A percentile compares a stretch with the other conserved stretches of the same genome.
Evolutionary conservation across 2,797 vertebrate genomes (phyloP).

Genomic region (Sebastes hubbsi): DNA sequence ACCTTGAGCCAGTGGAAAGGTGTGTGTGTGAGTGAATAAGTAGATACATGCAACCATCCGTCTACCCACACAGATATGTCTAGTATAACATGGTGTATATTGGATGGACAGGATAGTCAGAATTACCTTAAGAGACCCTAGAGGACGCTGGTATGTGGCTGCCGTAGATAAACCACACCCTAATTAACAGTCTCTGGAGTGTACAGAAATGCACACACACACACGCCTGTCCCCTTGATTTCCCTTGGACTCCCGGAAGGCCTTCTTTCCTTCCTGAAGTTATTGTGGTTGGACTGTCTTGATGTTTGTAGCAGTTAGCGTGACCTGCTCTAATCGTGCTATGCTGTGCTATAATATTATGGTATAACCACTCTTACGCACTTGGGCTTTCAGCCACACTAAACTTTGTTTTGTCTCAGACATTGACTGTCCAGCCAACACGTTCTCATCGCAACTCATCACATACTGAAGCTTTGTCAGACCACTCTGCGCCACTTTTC

Average conservation of each 20-base stretch:
- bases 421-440: neutral
- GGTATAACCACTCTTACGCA: neutral
- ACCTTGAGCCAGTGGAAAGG: slow-evolving; percentile 43
- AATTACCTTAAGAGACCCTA: slow-evolving; percentile 50
- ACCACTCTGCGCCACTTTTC: too few relatives aligned
- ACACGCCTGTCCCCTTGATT: slow-evolving; percentile 51
- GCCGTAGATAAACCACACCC: slow-evolving; percentile 59
- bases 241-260: slow-evolving; percentile 46
- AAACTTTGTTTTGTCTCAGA: neutral
- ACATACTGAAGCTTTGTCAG: too few relatives aligned
- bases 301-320: slow-evolving; percentile 56
- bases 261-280: slow-evolving; percentile 68
- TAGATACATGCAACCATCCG: slow-evolving; percentile 13
- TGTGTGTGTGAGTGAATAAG: slow-evolving; percentile 27
- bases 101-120: slow-evolving; percentile 7
- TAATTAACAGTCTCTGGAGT: slow-evolving; percentile 63
- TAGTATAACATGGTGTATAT: neutral
- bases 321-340: slow-evolving; percentile 31
- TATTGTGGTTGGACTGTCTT: slow-evolving; percentile 47
- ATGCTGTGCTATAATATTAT: neutral
- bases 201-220: slow-evolving; percentile 44
- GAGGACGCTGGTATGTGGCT: slow-evolving; percentile 60
- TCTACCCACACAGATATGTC: slow-evolving; percentile 9
- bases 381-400: neutral
- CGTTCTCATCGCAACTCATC: too few relatives aligned